Evolutionary conservation across 2,888 invertebrate species (phyloP), one percentile per base, ranked within the genome.

Genomic region (Pollenia amentaria): DNA sequence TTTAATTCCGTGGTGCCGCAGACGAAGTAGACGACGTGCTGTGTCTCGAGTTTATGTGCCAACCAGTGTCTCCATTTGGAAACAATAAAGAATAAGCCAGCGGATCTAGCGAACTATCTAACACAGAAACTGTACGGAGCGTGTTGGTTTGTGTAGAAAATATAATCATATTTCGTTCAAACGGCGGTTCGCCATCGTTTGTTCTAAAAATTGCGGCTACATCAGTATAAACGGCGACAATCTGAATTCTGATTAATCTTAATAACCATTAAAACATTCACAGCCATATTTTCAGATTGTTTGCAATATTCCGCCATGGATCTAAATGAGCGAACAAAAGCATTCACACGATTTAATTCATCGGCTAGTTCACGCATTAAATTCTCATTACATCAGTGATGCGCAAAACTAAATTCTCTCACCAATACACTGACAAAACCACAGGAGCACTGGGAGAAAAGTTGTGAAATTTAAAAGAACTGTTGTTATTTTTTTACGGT

Each of bases 201-300:
- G 60, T 84, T 29, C 57, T 73, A 60, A 87, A 1, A 38, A 85
- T 86, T 60, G 60, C 55, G 42, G 84, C 51, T 16, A 86, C 86
- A 84, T 87, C 84, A 83, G 87, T 88, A 44, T 67, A 29, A 87
- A 89, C 94, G 97, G 44, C 84, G 18, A 12, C 73, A 42, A 55
- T 84, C 73, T 57, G 38, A 55, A 79, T 84, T 55, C 18, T 29
- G 64, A 53, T 76, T 84, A n/a, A 85, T 48, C 16, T 84, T 85
- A 53, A 85, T 85, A 51, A 85, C 44, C 84, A 85, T 85, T 44
- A 10, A 85, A 21, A 85, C 75, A 18, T 85, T 67, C 42, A 40
- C 67, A 76, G 18, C 16, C 44, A 18, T 48, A 51, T 83, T 82
- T 18, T 44, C 69, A 77, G 11, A 29, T 42, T 78, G 76, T 16